Evolutionary conservation across 2,113 vertebrate genomes (phyloP).

Genomic region (Pseudonaja textilis): DNA sequence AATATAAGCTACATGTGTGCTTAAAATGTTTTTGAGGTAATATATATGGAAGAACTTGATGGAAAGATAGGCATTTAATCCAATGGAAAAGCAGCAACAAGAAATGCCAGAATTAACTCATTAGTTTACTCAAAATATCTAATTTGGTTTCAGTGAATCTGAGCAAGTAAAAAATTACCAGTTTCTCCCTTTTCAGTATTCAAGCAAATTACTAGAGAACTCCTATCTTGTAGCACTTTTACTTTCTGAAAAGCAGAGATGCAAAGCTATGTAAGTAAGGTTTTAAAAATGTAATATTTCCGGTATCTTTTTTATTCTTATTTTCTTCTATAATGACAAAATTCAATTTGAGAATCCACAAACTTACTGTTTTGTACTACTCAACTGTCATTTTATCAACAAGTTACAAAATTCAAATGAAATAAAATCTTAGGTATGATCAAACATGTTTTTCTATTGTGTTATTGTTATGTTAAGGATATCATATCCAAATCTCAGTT

Average conservation of each 20-base stretch:
- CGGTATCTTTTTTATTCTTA: neutral
- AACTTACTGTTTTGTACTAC: neutral
- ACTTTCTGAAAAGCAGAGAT: neutral
- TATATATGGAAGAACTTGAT: neutral
- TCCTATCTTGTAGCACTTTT: neutral
- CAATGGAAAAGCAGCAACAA: neutral
- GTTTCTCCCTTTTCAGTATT: neutral
- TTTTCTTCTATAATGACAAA: neutral
- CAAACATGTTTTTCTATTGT: slow-evolving; percentile 5
- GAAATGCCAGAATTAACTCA: neutral
- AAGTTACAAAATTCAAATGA: neutral
- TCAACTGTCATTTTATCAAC: neutral
- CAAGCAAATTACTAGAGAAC: neutral
- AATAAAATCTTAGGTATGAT: neutral
- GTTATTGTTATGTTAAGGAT: slow-evolving; percentile 79
- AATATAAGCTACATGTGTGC: neutral
- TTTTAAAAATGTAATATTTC: neutral
- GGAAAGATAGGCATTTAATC: neutral
- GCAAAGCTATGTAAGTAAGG: neutral
- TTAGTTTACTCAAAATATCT: neutral
- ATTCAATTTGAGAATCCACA: neutral
- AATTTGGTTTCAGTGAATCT: neutral
- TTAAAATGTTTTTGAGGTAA: neutral
- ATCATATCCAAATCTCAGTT: slow-evolving; percentile 99
- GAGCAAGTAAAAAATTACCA: neutral